Evolutionary conservation across 2,113 vertebrate genomes (phyloP), one percentile per base, ranked within the genome.

Genomic region (Speoplatyrhinus poulsoni): DNA sequence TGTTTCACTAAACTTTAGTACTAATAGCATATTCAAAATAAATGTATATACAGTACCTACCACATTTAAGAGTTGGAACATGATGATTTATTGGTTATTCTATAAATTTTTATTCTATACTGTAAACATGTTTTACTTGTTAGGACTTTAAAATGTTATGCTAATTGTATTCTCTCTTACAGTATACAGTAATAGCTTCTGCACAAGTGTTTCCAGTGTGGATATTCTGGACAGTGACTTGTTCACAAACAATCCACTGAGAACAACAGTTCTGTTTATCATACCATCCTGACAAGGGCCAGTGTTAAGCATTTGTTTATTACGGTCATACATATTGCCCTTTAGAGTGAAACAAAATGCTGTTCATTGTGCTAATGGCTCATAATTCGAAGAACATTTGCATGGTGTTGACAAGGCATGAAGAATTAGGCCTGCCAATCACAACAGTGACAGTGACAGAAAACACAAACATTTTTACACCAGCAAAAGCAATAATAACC

Each of bases 391-490:
- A 65, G 67, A 82, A 76, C 67, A 72, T 32, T 13, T 64, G 58
- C 82, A 61, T 50, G 69, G 16, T 79, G 83, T 82, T 83, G 77
- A 78, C 77, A 75, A 69, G 64, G 60, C 62, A 67, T 15, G 50
- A 62, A 67, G 60, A 84, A 86, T 86, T 82, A 82, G 69, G 49
- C 3, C 70, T 60, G 79, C 72, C 82, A 82, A 84, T 84, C 81
- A 86, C 73, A 75, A 60, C 69, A 72, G 55, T 58, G 70, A 60
- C 69, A 72, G 55, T 58, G 70, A 81, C 57, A 79, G 67, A n/a
- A 4, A 41, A 66, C 53, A 9, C 32, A 62, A 52, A 79, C 76
- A 76, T 77, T 41, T 41, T 41, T 72, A 55, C 48, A 16, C 46
- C 60, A 64, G 76, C 72, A 74, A 69, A 69, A 12, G 19, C 26